These are phyloP conservation scores for Cryptomyrus ogoouensis DNA, from an alignment of 2,113 vertebrate species.

Conservation along the genomic window DNA sequence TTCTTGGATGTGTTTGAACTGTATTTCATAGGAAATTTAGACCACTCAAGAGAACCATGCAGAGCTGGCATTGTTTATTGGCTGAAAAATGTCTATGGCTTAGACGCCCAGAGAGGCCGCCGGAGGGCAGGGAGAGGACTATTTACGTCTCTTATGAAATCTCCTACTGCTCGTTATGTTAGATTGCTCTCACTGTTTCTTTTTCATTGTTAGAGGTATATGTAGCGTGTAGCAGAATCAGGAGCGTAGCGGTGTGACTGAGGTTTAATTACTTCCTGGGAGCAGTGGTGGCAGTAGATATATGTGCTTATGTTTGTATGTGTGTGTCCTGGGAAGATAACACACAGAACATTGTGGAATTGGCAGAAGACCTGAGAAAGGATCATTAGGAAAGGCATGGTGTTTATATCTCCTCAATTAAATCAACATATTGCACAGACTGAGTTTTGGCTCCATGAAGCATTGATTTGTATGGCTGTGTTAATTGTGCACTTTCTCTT, in stretches of 20 bases:
- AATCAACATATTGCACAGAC: conserved; percentile 29
- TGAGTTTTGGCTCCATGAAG: conserved; percentile 17
- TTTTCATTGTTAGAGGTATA: not conserved
- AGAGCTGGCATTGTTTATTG: not conserved
- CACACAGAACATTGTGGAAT: not conserved
- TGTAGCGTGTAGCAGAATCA: not conserved
- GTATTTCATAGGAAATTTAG: not conserved
- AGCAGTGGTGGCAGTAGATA: not conserved
- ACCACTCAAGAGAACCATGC: not conserved
- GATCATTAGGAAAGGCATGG: not conserved
- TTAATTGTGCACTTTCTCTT: not conserved
- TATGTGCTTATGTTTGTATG: conserved; percentile 7
- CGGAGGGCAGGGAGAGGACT: not conserved
- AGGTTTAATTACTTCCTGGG: conserved; percentile 8
- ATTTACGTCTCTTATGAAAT: not conserved
- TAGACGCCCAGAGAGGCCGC: not conserved
- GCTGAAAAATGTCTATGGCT: not conserved
- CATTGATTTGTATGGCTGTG: conserved; percentile 25
- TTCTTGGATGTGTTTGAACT: not conserved
- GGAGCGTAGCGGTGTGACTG: not conserved
- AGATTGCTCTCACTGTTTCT: not conserved
- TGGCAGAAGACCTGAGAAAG: conserved; percentile 1
- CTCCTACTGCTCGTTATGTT: not conserved
- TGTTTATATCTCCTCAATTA: conserved; percentile 17
- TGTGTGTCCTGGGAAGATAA: not conserved